These are phyloP conservation scores for Xenentodon cancila DNA, from an alignment of 2,797 vertebrate species.

Conservation along the genomic window DNA sequence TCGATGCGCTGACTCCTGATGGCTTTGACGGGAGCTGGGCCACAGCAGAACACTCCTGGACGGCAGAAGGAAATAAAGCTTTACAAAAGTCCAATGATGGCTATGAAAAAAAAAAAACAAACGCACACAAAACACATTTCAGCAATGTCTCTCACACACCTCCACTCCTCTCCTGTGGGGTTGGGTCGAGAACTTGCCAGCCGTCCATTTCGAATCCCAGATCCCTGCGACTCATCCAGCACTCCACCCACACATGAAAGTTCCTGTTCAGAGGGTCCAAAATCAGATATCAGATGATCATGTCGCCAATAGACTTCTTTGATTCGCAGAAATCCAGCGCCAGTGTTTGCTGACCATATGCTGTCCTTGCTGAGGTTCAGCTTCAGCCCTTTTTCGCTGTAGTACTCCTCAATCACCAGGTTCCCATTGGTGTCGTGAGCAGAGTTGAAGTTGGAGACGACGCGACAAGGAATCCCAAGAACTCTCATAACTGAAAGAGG, in stretches of 20 bases:
- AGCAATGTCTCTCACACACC: slow-evolving; percentile 72
- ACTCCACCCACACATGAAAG: slow-evolving; percentile 95
- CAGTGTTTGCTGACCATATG: slow-evolving; percentile 83
- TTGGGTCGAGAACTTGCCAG: slow-evolving; percentile 95
- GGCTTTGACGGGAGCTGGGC: slow-evolving; percentile 89
- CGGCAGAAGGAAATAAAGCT: neutral
- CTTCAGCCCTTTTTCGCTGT: slow-evolving; percentile 81
- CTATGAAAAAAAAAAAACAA: too few species aligned
- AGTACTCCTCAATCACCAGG: slow-evolving; percentile 88
- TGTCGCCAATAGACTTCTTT: neutral
- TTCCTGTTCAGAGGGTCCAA: slow-evolving; percentile 81
- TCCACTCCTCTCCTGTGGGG: slow-evolving; percentile 89
- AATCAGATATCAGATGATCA: neutral
- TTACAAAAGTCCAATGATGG: too few species aligned
- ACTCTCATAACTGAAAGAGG: slow-evolving; percentile 84
- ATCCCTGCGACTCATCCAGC: slow-evolving; percentile 92
- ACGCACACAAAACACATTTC: too few species aligned
- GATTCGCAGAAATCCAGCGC: neutral
- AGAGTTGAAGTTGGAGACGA: slow-evolving; percentile 89
- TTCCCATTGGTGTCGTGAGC: slow-evolving; percentile 89
- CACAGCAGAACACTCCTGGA: slow-evolving; percentile 89
- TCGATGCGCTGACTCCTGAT: slow-evolving; percentile 82
- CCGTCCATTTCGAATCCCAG: slow-evolving; percentile 85
- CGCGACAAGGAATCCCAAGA: slow-evolving; percentile 87
- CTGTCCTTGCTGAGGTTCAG: slow-evolving; percentile 79